These are phyloP conservation scores for Epinotia demarniana DNA, from an alignment of 2,888 invertebrate species.

Conservation along the genomic window DNA sequence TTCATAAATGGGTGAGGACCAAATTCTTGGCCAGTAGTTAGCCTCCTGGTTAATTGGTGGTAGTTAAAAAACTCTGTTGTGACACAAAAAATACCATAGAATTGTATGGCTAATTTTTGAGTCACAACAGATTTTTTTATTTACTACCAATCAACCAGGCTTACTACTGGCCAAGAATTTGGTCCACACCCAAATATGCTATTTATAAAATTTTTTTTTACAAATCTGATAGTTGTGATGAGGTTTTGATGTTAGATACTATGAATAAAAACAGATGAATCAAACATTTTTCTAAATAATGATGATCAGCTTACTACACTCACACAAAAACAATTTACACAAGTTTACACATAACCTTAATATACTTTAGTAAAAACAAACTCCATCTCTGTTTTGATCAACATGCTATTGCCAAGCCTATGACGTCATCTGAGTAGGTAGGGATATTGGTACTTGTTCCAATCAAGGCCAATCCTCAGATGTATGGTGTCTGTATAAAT, in stretches of 20 bases:
- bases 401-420: conserved; percentile 43
- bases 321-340: conserved; percentile 22
- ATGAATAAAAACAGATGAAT: background rate
- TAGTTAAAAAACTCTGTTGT: too few species aligned
- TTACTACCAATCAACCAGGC: too few species aligned
- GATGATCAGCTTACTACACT: background rate
- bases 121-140: too few species aligned
- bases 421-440: conserved; percentile 63
- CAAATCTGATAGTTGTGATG: background rate
- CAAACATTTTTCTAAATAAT: background rate
- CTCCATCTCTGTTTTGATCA: conserved; percentile 15
- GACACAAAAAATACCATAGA: too few species aligned
- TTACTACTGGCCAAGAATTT: too few species aligned
- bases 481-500: conserved; percentile 39
- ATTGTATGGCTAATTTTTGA: too few species aligned
- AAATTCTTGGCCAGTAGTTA: too few species aligned
- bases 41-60: too few species aligned
- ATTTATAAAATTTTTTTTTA: background rate
- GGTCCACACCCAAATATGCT: too few species aligned
- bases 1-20: too few species aligned
- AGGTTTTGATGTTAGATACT: background rate
- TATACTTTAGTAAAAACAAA: conserved; percentile 13
- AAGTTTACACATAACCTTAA: conserved; percentile 7
- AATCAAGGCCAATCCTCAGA: conserved; percentile 56
- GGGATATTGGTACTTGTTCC: conserved; percentile 52